phyloP scores from a whole-genome alignment of 2,888 invertebrate genomes.

The Disparrhopalites patrizii region DNA sequence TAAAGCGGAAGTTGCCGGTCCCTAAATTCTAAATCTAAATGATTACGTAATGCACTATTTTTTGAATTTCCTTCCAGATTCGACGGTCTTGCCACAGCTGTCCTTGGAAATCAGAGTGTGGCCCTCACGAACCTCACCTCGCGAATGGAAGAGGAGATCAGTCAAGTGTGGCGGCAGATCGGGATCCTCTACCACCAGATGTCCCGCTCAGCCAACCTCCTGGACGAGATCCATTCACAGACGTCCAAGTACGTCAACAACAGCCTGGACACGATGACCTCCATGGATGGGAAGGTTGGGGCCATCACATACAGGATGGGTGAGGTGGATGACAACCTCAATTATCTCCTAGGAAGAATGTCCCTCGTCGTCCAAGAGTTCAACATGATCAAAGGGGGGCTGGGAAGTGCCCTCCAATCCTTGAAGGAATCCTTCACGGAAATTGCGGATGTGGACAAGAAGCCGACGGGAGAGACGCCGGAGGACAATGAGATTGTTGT shows the following conservation, averaged over 20 bases:
- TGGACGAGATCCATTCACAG: conserved; percentile 72
- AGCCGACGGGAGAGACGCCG: background rate
- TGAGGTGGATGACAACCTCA: conserved; percentile 75
- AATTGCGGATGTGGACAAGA: conserved; percentile 22
- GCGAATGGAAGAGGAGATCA: conserved; percentile 71
- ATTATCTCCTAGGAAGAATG: conserved; percentile 72
- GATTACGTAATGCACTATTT: no score
- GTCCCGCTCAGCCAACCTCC: conserved; percentile 66
- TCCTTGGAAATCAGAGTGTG: conserved; percentile 68
- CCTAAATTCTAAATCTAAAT: no score
- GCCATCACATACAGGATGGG: conserved; percentile 71
- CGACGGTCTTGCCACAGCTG: conserved; percentile 64
- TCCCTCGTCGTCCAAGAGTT: conserved; percentile 80
- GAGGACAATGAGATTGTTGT: conserved; percentile 11
- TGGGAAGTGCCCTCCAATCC: conserved; percentile 62
- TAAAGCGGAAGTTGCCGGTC: no score
- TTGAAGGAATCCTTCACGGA: conserved; percentile 43
- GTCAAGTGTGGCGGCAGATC: conserved; percentile 85
- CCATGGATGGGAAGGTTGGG: conserved; percentile 73
- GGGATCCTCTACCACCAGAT: conserved; percentile 83
- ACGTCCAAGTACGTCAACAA: conserved; percentile 76
- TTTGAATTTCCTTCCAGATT: conserved; percentile 56
- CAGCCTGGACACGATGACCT: conserved; percentile 69
- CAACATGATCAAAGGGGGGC: conserved; percentile 70
- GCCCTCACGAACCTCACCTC: conserved; percentile 69